phyloP scores from a whole-genome alignment of 2,888 invertebrate species.

The Heliconius ismenius region DNA sequence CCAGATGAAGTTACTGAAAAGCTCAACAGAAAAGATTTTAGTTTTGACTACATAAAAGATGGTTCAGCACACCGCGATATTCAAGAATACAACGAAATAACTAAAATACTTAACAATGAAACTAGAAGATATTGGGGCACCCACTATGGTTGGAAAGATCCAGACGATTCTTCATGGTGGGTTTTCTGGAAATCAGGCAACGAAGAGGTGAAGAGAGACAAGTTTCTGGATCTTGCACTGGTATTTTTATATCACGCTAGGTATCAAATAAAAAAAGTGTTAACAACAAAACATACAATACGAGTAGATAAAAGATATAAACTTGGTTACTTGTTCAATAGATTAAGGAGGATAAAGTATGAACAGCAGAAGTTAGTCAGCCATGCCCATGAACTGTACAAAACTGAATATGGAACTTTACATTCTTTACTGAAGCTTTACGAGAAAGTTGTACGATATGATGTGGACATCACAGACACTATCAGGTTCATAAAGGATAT shows the following conservation, averaged over 20 bases:
- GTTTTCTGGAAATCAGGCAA: neutral
- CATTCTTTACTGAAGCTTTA: conserved; percentile 45
- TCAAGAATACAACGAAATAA: conserved; percentile 44
- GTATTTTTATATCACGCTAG: conserved; percentile 54
- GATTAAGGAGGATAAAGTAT: conserved; percentile 51
- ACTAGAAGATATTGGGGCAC: conserved; percentile 32
- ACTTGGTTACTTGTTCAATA: conserved; percentile 57
- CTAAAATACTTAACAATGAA: conserved; percentile 33
- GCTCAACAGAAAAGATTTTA: conserved; percentile 4
- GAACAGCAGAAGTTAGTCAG: conserved; percentile 50
- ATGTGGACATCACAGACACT: conserved; percentile 54
- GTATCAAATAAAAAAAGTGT: conserved; percentile 51
- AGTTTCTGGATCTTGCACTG: conserved; percentile 35
- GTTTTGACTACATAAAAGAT: conserved; percentile 28
- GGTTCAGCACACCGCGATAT: conserved; percentile 31
- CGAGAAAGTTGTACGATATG: conserved; percentile 50
- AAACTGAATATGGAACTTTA: conserved; percentile 19
- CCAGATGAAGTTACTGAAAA: conserved; percentile 21
- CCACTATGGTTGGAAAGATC: conserved; percentile 36
- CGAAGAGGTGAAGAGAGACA: conserved; percentile 33
- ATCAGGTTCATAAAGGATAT: conserved; percentile 44
- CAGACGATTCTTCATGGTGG: conserved; percentile 27
- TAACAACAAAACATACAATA: conserved; percentile 43
- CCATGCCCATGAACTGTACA: neutral
- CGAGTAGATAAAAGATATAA: conserved; percentile 52